These are phyloP conservation scores for Autographa gamma DNA, from an alignment of 2,888 invertebrate species.

Conservation along the genomic window DNA sequence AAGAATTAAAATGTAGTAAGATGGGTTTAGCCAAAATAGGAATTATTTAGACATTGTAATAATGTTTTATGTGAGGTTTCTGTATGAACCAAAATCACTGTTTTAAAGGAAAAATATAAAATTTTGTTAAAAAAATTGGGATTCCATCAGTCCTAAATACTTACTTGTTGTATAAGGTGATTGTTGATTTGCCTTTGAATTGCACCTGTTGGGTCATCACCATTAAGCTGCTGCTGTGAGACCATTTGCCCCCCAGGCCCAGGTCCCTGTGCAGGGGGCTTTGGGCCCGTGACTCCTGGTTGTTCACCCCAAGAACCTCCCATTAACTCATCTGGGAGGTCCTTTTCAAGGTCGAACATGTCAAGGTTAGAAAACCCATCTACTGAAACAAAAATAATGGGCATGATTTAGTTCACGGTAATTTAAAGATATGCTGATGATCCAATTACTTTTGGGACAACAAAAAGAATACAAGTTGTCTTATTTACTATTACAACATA, in stretches of 20 bases:
- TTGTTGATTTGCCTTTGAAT: conserved; percentile 90
- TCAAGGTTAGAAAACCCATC: conserved; percentile 95
- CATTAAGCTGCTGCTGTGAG: conserved; percentile 91
- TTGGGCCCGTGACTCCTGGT: conserved; percentile 90
- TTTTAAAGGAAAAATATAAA: neutral
- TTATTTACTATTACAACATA: neutral
- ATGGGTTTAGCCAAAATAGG: too few species aligned
- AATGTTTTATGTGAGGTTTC: too few species aligned
- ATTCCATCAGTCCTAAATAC: conserved; percentile 74
- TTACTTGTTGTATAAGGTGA: conserved; percentile 91
- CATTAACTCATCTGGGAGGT: conserved; percentile 97
- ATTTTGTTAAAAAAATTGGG: neutral
- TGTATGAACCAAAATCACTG: neutral
- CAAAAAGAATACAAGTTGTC: neutral
- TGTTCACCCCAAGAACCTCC: conserved; percentile 94
- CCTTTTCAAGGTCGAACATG: conserved; percentile 97
- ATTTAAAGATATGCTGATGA: neutral
- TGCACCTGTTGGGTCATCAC: conserved; percentile 90
- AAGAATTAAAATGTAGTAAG: neutral
- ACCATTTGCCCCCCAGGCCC: conserved; percentile 91
- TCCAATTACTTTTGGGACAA: neutral
- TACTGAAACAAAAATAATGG: conserved; percentile 74
- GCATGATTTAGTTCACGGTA: conserved; percentile 10
- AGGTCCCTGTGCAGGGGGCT: conserved; percentile 95
- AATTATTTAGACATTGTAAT: too few species aligned